Evolutionary conservation across 2,888 invertebrate species (phyloP), one percentile per base, ranked within the genome.

Genomic region (Orgyia antiqua): DNA sequence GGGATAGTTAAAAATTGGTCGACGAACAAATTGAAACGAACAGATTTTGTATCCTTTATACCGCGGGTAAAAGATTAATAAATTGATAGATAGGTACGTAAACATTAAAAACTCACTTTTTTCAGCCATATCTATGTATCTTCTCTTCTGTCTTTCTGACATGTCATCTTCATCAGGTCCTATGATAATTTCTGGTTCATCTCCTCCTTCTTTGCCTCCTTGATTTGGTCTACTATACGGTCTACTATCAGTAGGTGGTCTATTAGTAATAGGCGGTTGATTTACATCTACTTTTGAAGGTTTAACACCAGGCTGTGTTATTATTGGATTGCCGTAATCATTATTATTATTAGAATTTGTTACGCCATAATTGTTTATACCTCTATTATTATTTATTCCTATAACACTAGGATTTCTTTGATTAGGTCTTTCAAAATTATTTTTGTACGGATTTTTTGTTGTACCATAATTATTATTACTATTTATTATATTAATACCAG

Each of bases 231-330:
- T 42, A 7, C 54, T 48, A 2, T 32, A 39, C 0, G 53, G 59
- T 17, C 31, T 45, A 45, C 49, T 51, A 7, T 39, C 35, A 0
- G 59, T 56, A 0, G 58, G 41, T 0, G 77, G 74, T 21, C 39
- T 67, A 17, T 84, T 84, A 0, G 84, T 84, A 1, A 82, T 82
- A 0, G 83, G 77, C 0, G 77, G 76, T 10, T 63, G 58, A 18
- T 52, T 57, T 0, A 48, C 40, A 12, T 74, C 65, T 0, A 69
- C 64, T 0, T 55, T 42, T 0, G 64, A 61, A 0, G 82, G 79
- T 38, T 47, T 73, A 0, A 83, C 77, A 0, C 76, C 79, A 0
- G 78, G 75, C 0, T 65, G 51, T 5, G 63, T 53, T 0, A 53
- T 37, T 0, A 65, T 38, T 0, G 74, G 64, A 4, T 24, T 30